Percentiles rank a stretch among this genome's conserved stretches.
These are phyloP conservation scores for Poicephalus gulielmi DNA, from an alignment of 2,113 vertebrate species.

Conservation along the genomic window DNA sequence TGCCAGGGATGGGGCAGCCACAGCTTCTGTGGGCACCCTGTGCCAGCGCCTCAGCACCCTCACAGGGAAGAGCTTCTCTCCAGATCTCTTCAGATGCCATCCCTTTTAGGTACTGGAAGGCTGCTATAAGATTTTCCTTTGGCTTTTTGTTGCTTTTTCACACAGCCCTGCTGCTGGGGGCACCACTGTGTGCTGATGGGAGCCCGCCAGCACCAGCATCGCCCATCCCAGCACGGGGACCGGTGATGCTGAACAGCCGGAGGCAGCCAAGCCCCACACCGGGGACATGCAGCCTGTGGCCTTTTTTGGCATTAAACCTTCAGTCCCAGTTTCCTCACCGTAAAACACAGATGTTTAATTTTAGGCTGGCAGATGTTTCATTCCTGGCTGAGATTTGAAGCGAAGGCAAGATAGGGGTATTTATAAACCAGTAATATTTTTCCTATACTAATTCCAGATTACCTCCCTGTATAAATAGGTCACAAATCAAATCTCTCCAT, in stretches of 20 bases:
- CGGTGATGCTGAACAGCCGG: neutral
- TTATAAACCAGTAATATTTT: conserved; percentile 71
- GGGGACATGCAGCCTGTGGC: neutral
- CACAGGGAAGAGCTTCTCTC: neutral
- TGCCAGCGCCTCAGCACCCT: neutral
- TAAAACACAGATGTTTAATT: conserved; percentile 71
- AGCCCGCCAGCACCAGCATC: fast-evolving
- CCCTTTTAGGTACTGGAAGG: neutral
- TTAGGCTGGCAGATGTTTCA: conserved; percentile 75
- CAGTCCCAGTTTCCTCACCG: neutral
- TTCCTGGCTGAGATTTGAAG: conserved; percentile 64
- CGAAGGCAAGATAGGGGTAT: conserved; percentile 67
- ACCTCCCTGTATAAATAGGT: conserved; percentile 64
- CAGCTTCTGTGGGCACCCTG: neutral
- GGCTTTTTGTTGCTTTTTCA: neutral
- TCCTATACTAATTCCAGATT: conserved; percentile 67
- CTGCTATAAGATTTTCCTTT: neutral
- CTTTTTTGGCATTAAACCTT: conserved; percentile 58
- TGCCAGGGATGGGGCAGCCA: neutral
- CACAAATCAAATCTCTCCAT: conserved; percentile 50
- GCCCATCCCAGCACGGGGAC: fast-evolving
- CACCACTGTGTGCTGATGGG: fast-evolving
- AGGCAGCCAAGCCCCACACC: neutral
- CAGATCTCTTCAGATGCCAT: neutral
- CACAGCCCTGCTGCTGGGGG: neutral